Conservation (phyloP, 2,113 vertebrate genomes). For the Smithornis capensis region DNA sequence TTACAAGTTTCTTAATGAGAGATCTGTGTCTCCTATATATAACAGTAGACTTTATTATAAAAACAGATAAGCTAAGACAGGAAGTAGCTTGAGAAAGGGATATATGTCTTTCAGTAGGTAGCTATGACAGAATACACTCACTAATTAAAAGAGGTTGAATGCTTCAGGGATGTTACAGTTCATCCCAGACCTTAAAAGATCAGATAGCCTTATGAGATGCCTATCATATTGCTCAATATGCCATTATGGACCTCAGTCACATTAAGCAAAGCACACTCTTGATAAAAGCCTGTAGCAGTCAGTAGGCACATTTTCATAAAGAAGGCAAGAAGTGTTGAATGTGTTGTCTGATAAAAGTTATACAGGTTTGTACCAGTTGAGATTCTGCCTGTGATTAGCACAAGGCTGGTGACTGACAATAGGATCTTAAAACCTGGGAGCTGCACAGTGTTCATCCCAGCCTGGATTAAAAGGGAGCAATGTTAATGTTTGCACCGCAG, state of each 20-base stretch:
- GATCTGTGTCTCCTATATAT: neutral
- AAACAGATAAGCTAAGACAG: constrained; percentile 28
- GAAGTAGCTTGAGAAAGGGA: constrained; percentile 16
- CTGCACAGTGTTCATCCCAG: neutral
- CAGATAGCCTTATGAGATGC: neutral
- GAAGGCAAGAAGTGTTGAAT: neutral
- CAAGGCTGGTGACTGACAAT: neutral
- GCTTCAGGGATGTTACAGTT: constrained; percentile 2
- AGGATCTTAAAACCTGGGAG: neutral
- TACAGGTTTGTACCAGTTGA: neutral
- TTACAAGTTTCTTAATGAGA: constrained; percentile 11
- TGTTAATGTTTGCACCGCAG: neutral
- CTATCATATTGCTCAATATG: neutral
- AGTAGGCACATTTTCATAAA: neutral
- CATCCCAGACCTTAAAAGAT: constrained; percentile 4
- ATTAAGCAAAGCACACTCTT: neutral
- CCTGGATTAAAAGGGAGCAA: neutral
- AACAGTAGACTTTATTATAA: neutral
- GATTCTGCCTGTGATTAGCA: neutral
- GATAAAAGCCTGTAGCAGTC: neutral
- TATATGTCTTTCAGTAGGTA: constrained; percentile 26
- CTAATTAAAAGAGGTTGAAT: constrained; percentile 24
- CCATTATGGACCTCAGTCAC: neutral
- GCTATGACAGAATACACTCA: constrained; percentile 1
- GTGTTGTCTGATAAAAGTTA: neutral